Evolutionary conservation across 2,113 vertebrate genomes (phyloP), one percentile per base, ranked within the genome.

Genomic region (Symphodus melops): DNA sequence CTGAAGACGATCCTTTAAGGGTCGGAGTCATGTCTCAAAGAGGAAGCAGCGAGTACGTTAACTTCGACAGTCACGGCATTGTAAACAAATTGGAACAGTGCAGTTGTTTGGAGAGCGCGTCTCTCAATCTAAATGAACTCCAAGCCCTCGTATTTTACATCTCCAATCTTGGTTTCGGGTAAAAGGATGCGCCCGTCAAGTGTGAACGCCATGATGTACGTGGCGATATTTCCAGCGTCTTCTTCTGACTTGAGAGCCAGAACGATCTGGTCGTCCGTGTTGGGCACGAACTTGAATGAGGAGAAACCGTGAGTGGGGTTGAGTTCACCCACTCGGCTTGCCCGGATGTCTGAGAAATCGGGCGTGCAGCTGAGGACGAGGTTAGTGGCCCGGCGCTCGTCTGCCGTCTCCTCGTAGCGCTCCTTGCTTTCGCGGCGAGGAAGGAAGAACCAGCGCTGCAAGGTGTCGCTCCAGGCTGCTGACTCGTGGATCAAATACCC

Each of bases 401-500:
- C 98, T 0, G 94, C 96, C 3, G 46, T 84, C 89, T 99, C 98
- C 0, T 94, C 95, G 73, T 99, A 99, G 17, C 92, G 96, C 63
- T 97, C 91, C 0, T 80, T 88, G 94, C 98, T 99, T 60, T 96
- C 96, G 0, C 98, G 95, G 53, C 97, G 96, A 0, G 97, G 98
- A 83, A 99, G 94, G 89, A 98, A 99, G 85, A 98, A 97, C 98
- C 97, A 99, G 79, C 95, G 96, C 87, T 96, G 95, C 55, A 97
- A 90, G 0, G 78, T 93, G 88, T 98, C 95, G 0, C 97, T 99
- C 98, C 98, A 99, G 1, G 94, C 96, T 1, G 94, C 97, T 0
- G 97, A 97, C 85, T 99, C 98, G 0, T 99, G 98, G 87, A 99
- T 97, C n/a, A 99, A 92, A 87, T 99, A 99, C 72, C 98, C 98